Conservation (phyloP, 30 jellyfish, hydroid and myxozoan genomes). For the Sanderia malayensis region DNA sequence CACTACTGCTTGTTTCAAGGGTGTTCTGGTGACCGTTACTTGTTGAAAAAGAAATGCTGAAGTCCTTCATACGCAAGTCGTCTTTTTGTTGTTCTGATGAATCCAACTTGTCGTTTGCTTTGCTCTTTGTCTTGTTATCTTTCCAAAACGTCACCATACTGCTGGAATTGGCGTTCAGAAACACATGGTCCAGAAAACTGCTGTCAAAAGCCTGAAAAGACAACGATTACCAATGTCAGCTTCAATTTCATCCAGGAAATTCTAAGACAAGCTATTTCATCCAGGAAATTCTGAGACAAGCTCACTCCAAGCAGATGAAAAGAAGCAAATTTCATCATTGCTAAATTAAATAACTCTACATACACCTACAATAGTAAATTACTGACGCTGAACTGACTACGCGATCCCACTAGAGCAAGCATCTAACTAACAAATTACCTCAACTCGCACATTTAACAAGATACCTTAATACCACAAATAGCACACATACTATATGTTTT, state of each 20-base stretch:
- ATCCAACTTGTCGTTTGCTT: background rate
- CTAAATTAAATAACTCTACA: too few relatives aligned
- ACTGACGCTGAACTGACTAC: too few relatives aligned
- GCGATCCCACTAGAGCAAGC: too few relatives aligned
- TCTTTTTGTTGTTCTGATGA: background rate
- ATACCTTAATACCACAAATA: too few relatives aligned
- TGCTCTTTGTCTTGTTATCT: background rate
- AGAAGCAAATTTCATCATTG: background rate
- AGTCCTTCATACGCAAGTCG: slow-evolving; percentile 15
- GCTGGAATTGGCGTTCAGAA: background rate
- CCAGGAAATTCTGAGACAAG: too few relatives aligned
- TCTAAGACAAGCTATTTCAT: background rate
- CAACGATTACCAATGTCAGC: background rate
- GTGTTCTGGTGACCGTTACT: slow-evolving; percentile 43
- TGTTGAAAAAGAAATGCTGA: slow-evolving; percentile 27
- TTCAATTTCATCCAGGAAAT: background rate
- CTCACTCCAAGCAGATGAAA: background rate
- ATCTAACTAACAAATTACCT: too few relatives aligned
- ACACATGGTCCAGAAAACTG: background rate
- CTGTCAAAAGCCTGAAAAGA: background rate
- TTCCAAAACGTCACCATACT: slow-evolving; percentile 6
- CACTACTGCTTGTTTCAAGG: slow-evolving; percentile 13
- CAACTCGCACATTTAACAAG: too few relatives aligned
- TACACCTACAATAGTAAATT: too few relatives aligned
- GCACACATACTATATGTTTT: too few relatives aligned